Evolutionary conservation across 2,113 vertebrate genomes (phyloP).

Genomic region (Pterocles burchelli): DNA sequence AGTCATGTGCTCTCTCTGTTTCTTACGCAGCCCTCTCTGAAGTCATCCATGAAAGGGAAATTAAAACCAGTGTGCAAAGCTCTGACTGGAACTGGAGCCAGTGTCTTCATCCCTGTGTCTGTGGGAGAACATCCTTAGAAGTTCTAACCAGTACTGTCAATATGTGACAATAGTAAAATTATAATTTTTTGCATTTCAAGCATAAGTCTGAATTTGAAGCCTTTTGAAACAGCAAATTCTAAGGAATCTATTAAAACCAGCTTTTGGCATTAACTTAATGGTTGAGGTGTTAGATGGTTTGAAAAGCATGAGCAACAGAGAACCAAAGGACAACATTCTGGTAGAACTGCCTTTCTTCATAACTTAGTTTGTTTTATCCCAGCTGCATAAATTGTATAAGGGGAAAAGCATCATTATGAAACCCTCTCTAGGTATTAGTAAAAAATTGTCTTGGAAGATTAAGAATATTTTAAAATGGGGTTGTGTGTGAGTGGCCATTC

Average conservation of each 20-base stretch:
- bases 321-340: background rate
- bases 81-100: background rate
- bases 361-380: background rate
- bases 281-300: background rate
- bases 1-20: rapidly evolving
- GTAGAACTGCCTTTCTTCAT: background rate
- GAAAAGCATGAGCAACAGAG: background rate
- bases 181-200: background rate
- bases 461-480: background rate
- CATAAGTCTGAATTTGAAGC: background rate
- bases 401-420: background rate
- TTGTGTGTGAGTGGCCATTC: background rate
- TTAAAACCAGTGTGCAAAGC: background rate
- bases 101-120: background rate
- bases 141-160: background rate
- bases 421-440: background rate
- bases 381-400: background rate
- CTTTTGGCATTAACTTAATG: background rate
- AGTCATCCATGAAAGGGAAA: background rate
- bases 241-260: background rate
- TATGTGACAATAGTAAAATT: background rate
- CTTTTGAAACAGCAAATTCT: background rate
- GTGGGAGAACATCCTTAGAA: background rate
- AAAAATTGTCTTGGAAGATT: background rate
- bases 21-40: background rate